Base-by-base conservation (phyloP, 2,888 invertebrate species). In the Neelides folsomi region DNA sequence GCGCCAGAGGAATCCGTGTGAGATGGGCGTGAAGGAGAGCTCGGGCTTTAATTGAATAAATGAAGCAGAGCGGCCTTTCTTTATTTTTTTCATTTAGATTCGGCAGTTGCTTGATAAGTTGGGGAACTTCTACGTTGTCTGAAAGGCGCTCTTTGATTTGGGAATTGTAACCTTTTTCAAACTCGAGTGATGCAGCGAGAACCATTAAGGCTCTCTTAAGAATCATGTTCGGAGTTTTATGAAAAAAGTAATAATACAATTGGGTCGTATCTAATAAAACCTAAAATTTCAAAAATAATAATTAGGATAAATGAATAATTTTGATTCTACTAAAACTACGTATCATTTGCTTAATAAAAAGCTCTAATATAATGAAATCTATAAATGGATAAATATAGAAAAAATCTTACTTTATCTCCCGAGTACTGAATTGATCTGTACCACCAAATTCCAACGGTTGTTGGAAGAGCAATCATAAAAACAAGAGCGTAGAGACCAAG, bases 371-470 rank as follows among this genome's bases (percentile, higher is more conserved):
- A n/a, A n/a, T n/a, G n/a, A n/a, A n/a, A n/a, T n/a, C n/a, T n/a
- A n/a, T n/a, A n/a, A 27, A 5, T 20, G 20, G 16, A 36, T 4
- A 9, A n/a, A n/a, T n/a, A n/a, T n/a, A n/a, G n/a, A n/a, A 15
- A 18, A 20, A 38, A 27, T 20, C 60, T 65, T 68, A 76, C 79
- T 77, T 94, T 88, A 70, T 98, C 97, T 55, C 93, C 93, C 51
- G 93, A 93, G 73, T 87, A 99, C 65, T 89, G 83, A 64, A 97
- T 97, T 54, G 94, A 94, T 54, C 88, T 81, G 71, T 97, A 95
- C 98, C 98, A 98, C 98, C 98, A 98, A 65, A 86, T 87, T 45
- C 97, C 97, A 57, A 90, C 87, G 57, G 82, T 82, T 50, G 83
- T 85, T 19, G 89, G 89, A 69, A 98, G 73, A 40, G 94, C 89